phyloP scores from a whole-genome alignment of 2,113 vertebrate genomes.

The Tragelaphus imberbis region DNA sequence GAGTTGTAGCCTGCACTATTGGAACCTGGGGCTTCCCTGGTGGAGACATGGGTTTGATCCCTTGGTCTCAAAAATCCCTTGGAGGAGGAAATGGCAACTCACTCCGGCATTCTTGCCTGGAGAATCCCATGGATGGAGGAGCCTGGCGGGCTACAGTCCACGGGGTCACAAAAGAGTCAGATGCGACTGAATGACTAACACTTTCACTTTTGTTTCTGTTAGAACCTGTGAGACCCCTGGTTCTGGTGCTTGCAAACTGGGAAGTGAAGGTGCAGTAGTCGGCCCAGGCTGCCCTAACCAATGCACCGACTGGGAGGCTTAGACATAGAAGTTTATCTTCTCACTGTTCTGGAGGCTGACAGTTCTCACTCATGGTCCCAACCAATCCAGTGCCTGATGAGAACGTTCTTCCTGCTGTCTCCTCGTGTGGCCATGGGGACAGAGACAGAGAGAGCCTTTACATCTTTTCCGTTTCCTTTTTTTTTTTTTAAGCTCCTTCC shows the following conservation, averaged over 20 bases:
- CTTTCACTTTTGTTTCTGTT: neutral
- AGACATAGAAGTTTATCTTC: neutral
- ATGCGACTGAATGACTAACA: neutral
- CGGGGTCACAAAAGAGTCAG: neutral
- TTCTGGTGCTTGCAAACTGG: neutral
- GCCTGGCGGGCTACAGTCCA: neutral
- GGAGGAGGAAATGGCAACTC: neutral
- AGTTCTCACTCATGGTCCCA: neutral
- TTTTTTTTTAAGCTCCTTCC: neutral
- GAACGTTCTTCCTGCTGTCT: rapidly evolving
- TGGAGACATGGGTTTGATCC: neutral
- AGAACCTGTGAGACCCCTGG: rapidly evolving
- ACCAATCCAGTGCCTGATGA: neutral
- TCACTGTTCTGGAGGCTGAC: neutral
- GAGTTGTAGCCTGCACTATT: neutral
- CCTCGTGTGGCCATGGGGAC: neutral
- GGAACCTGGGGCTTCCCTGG: neutral
- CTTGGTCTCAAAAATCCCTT: neutral
- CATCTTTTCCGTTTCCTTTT: neutral
- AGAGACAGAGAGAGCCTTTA: neutral
- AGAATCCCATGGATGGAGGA: neutral
- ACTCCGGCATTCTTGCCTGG: neutral
- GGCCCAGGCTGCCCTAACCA: rapidly evolving
- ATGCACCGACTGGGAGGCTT: rapidly evolving
- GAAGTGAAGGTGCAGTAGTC: neutral